Evolutionary conservation across 2,113 vertebrate species (phyloP).

Genomic region (Serinus canaria): DNA sequence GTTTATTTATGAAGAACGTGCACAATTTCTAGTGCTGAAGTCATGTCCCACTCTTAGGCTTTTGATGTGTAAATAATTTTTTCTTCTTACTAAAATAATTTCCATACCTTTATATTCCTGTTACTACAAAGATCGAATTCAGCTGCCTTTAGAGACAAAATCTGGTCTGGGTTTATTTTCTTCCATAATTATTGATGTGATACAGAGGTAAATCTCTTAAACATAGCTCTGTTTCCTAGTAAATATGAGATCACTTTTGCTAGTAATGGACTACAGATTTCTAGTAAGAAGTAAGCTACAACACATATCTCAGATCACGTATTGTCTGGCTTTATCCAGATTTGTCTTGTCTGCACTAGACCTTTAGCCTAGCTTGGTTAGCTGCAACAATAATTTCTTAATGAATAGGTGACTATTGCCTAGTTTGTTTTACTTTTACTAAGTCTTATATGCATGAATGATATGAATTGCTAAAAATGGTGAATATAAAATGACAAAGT

Average conservation of each 20-base stretch:
- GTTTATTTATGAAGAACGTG: neutral
- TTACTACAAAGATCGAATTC: neutral
- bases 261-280: neutral
- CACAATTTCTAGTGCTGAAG: neutral
- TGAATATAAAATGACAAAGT: neutral
- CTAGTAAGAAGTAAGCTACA: neutral
- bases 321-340: neutral
- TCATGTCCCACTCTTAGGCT: neutral
- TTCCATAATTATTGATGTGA: neutral
- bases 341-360: neutral
- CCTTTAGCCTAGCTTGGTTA: neutral
- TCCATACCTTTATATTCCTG: neutral
- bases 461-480: rapidly evolving
- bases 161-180: neutral
- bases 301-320: neutral
- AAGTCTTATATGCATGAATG: neutral
- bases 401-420: neutral
- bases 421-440: neutral
- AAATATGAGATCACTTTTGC: neutral
- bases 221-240: neutral
- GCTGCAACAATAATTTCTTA: neutral
- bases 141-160: neutral
- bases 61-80: slow-evolving; percentile 52
- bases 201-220: neutral
- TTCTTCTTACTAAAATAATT: slow-evolving; percentile 1